These are phyloP conservation scores for Acronicta psi DNA, from an alignment of 2,888 invertebrate genomes.

Conservation along the genomic window DNA sequence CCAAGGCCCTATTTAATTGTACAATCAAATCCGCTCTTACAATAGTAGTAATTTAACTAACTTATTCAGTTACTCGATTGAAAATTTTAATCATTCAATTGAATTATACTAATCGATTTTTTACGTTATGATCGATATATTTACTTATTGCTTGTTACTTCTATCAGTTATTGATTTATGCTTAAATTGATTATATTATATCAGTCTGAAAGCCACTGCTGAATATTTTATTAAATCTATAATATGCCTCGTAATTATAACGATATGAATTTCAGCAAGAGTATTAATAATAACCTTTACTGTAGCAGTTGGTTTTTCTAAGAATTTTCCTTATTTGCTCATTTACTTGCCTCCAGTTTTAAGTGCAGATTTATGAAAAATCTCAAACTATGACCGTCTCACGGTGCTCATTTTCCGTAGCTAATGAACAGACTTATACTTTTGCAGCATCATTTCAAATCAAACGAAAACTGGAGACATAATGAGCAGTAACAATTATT, in stretches of 20 bases:
- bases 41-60: constrained; percentile 9
- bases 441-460: not conserved
- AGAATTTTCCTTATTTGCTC: not conserved
- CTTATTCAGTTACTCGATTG: constrained; percentile 13
- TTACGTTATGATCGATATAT: constrained; percentile 9
- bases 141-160: constrained; percentile 13
- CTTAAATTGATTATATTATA: constrained; percentile 22
- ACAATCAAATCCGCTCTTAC: not conserved
- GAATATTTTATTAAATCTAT: constrained; percentile 12
- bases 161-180: constrained; percentile 1
- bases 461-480: constrained; percentile 9
- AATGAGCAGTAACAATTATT: not conserved
- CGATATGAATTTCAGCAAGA: constrained; percentile 1
- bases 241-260: constrained; percentile 10
- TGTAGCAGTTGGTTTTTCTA: constrained; percentile 21
- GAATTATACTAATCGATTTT: constrained; percentile 10
- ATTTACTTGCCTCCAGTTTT: no score
- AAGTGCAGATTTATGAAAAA: no score
- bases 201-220: constrained; percentile 34
- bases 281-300: not conserved
- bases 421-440: no score
- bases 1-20: constrained; percentile 1
- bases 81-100: constrained; percentile 20
- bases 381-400: no score
- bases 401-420: no score